Base-by-base conservation (phyloP, 2,113 vertebrate species). In the Tyto alba region DNA sequence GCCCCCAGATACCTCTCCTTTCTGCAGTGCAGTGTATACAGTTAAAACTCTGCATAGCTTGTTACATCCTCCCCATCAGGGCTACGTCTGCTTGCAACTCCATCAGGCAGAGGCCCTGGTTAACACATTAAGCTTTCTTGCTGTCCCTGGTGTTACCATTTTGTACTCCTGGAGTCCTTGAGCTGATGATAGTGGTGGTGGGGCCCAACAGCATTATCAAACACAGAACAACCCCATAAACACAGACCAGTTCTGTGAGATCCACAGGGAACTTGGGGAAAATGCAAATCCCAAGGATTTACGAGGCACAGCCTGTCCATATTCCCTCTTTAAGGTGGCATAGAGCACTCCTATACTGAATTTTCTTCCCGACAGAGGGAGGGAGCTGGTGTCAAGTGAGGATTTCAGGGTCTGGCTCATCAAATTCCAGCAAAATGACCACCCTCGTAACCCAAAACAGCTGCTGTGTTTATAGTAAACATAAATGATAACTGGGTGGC, bases 401-500 rank as follows among this genome's bases (percentile, higher is more conserved):
- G 87, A 92, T 89, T 93, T 91, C 89, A 96, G 84, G 66, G 66
- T 78, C 59, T 92, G 81, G 23, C 67, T 93, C 77, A 92, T 78
- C 91, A 75, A 73, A 96, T 95, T 94, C 64, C 95, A 95, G 63
- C 48, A 68, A 93, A 96, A 89, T 62, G 89, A 79, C 96, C 95
- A 97, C 95, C 96, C 95, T 89, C 32, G 2, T 89, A 91, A 94
- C 66, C 91, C 94, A 93, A 95, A 95, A 95, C 94, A 96, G 85
- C 91, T 85, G 88, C 93, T 93, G 91, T 97, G 96, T 97, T 97
- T 97, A 97, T 73, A 96, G 96, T 97, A 97, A 97, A 97, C 95
- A 96, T 67, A 78, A 94, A 83, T 25, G 88, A 94, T 90, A 96
- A 88, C 97, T 95, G 97, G 96, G 96, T 97, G 97, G 97, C 93